These are phyloP conservation scores for Lithophane ornitopus DNA, from an alignment of 2,888 invertebrate genomes.

Conservation along the genomic window DNA sequence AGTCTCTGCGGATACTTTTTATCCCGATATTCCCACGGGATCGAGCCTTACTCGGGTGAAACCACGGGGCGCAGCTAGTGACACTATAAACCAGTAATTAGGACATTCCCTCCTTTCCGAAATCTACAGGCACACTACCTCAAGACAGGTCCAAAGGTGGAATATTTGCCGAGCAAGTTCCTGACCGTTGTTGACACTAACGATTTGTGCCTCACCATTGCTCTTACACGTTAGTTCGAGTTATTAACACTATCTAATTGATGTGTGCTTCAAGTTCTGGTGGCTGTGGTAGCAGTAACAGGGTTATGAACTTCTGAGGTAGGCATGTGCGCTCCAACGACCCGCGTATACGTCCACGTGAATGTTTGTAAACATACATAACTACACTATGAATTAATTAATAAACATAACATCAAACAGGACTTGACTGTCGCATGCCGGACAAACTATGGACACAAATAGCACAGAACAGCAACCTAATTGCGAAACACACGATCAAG, in stretches of 20 bases:
- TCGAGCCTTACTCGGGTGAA: too few species aligned
- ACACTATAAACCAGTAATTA: neutral
- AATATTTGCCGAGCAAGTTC: slow-evolving; percentile 66
- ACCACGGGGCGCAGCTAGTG: too few species aligned
- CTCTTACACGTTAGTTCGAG: slow-evolving; percentile 53
- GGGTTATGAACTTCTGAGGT: slow-evolving; percentile 50
- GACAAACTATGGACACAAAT: too few species aligned
- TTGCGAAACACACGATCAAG: too few species aligned
- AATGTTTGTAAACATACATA: slow-evolving; percentile 6
- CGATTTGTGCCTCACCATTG: slow-evolving; percentile 67
- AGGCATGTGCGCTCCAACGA: slow-evolving; percentile 13
- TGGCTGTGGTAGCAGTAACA: slow-evolving; percentile 47
- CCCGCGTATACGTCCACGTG: neutral
- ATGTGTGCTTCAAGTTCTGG: slow-evolving; percentile 60
- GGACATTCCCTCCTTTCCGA: neutral
- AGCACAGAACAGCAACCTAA: neutral
- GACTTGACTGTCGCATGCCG: neutral
- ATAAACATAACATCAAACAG: neutral
- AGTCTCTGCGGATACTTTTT: neutral
- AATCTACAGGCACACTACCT: slow-evolving; percentile 66
- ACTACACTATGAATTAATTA: neutral
- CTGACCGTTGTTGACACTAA: slow-evolving; percentile 64
- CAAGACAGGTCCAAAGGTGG: slow-evolving; percentile 77
- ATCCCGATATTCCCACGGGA: too few species aligned
- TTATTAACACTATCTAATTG: slow-evolving; percentile 69